These are phyloP conservation scores for Sceloporus undulatus DNA, from an alignment of 2,113 vertebrate species.

Conservation along the genomic window DNA sequence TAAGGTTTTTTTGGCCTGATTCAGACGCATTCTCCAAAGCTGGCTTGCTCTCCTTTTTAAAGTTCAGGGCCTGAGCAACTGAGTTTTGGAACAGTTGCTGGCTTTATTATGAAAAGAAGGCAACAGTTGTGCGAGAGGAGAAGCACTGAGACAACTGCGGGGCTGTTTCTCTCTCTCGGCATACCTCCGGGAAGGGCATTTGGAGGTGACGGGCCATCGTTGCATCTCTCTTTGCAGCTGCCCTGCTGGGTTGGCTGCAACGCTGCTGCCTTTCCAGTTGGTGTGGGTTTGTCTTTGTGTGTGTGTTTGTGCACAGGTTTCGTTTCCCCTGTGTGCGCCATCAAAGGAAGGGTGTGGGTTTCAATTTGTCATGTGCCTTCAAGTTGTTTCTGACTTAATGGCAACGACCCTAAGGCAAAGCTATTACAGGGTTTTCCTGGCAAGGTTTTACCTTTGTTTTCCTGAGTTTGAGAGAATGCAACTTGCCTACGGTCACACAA, in stretches of 20 bases:
- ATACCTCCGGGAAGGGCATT: constrained; percentile 76
- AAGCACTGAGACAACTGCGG: constrained; percentile 87
- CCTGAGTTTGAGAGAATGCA: too few species aligned
- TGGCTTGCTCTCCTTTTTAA: constrained; percentile 42
- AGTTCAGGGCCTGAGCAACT: constrained; percentile 76
- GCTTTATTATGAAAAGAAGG: constrained; percentile 79
- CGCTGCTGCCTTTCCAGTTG: background rate
- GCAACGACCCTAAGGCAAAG: too few species aligned
- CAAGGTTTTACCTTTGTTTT: background rate
- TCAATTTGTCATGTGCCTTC: too few species aligned
- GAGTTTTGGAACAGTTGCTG: constrained; percentile 89
- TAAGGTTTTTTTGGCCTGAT: constrained; percentile 83
- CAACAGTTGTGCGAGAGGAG: constrained; percentile 89
- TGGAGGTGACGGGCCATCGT: constrained; percentile 75
- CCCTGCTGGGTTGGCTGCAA: background rate
- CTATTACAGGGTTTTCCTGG: too few species aligned
- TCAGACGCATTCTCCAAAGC: constrained; percentile 82
- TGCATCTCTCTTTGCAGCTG: constrained; percentile 45
- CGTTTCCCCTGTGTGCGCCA: background rate
- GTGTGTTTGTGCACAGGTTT: background rate
- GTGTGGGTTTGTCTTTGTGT: background rate
- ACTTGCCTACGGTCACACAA: too few species aligned
- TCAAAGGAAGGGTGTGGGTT: background rate
- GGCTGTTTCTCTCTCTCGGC: constrained; percentile 54
- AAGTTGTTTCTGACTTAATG: too few species aligned